Conservation (phyloP, 2,113 vertebrate genomes). For the Plotosus lineatus region DNA sequence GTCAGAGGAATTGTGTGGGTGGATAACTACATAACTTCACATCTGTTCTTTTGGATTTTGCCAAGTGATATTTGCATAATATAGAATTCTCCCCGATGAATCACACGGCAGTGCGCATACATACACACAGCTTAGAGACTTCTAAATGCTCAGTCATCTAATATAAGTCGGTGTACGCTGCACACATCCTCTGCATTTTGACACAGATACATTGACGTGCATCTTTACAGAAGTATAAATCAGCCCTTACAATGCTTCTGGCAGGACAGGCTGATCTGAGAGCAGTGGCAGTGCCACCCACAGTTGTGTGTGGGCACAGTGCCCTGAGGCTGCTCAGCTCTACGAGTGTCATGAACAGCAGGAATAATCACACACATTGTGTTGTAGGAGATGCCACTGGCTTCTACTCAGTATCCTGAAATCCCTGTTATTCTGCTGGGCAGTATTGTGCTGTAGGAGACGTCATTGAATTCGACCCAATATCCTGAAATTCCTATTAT, state of each 20-base stretch:
- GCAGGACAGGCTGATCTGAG: conserved; percentile 29
- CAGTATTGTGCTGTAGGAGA: conserved; percentile 24
- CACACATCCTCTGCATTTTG: conserved; percentile 2
- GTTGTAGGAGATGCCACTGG: conserved; percentile 15
- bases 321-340: conserved; percentile 20
- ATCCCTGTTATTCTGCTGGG: conserved; percentile 32
- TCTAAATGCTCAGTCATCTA: too few species aligned
- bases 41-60: background rate
- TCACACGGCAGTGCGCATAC: background rate
- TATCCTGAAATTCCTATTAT: conserved; percentile 27
- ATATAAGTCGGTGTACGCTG: background rate
- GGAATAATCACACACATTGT: conserved; percentile 26
- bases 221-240: conserved; percentile 14
- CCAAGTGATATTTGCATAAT: background rate
- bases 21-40: background rate
- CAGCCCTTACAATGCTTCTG: conserved; percentile 16
- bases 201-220: background rate
- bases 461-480: background rate
- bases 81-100: background rate
- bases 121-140: background rate
- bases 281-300: conserved; percentile 15
- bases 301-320: conserved; percentile 27
- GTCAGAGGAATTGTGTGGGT: background rate
- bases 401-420: conserved; percentile 18
- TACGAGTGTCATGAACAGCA: conserved; percentile 32